Percentiles rank a stretch among this genome's conserved stretches.
These are phyloP conservation scores for Ptilonorhynchus violaceus DNA, from an alignment of 2,113 vertebrate species.

Conservation along the genomic window DNA sequence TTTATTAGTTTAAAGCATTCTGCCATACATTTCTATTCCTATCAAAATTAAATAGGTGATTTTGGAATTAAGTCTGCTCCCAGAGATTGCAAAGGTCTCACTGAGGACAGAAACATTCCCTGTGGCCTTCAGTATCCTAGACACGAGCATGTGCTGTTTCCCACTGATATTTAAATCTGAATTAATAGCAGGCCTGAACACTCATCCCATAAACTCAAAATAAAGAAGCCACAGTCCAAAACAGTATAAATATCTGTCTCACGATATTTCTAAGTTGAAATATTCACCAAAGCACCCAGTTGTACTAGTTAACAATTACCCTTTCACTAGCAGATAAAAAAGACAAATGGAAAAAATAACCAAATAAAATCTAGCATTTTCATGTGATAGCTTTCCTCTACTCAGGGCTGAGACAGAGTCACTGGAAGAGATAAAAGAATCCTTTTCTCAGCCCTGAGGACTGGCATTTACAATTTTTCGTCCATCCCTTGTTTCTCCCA, in stretches of 20 bases:
- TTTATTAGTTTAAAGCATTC: not conserved
- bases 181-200: not conserved
- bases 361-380: slow-evolving; percentile 23
- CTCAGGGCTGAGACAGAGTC: not conserved
- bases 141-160: not conserved
- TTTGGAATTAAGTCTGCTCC: not conserved
- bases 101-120: not conserved
- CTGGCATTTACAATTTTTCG: not conserved
- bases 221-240: slow-evolving; percentile 40
- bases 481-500: not conserved
- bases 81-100: not conserved
- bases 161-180: slow-evolving; percentile 5
- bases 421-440: not conserved
- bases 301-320: slow-evolving; percentile 35
- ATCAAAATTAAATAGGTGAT: not conserved
- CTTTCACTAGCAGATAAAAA: slow-evolving; percentile 32
- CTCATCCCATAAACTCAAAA: not conserved
- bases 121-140: not conserved
- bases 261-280: not conserved
- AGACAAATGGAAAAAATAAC: slow-evolving; percentile 21
- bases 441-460: not conserved
- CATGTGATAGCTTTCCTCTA: not conserved
- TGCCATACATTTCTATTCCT: not conserved
- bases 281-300: not conserved
- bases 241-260: not conserved